These are phyloP conservation scores for Andricus grossulariae DNA, from an alignment of 1,140 invertebrate genomes.

Conservation along the genomic window DNA sequence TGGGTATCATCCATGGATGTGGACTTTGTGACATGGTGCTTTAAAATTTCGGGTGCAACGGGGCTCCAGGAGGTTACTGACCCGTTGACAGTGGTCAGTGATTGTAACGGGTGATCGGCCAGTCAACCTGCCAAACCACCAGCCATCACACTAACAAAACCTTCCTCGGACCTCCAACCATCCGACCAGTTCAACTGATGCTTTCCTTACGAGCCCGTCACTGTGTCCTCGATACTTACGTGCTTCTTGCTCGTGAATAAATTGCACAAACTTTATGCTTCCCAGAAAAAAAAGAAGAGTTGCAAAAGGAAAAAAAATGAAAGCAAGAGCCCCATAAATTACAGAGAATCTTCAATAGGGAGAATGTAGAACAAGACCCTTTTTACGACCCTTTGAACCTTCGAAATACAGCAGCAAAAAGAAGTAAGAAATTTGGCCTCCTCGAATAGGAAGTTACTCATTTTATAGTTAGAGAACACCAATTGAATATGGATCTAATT, in stretches of 20 bases:
- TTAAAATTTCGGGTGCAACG: slow-evolving; percentile 65
- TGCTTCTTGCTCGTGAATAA: slow-evolving; percentile 10
- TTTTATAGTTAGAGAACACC: no score
- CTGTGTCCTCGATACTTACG: slow-evolving; percentile 25
- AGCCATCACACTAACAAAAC: slow-evolving; percentile 19
- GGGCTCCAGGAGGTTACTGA: slow-evolving; percentile 63
- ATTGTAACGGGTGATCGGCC: slow-evolving; percentile 68
- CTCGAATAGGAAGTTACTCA: no score
- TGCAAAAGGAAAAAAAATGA: neutral
- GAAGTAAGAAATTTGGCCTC: no score
- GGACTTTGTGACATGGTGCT: slow-evolving; percentile 19
- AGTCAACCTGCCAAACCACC: slow-evolving; percentile 48
- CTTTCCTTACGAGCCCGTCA: slow-evolving; percentile 15
- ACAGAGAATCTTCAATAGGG: no score
- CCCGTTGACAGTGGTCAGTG: slow-evolving; percentile 74
- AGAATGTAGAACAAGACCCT: no score
- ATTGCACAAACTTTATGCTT: slow-evolving; percentile 11
- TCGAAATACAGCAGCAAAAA: no score
- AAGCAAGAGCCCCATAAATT: no score
- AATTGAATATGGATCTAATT: neutral
- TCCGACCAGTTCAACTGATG: slow-evolving; percentile 6
- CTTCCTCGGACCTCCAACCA: slow-evolving; percentile 18
- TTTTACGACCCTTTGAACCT: no score
- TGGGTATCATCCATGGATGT: neutral
- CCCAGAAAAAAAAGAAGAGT: neutral